Evolutionary conservation across 53 echinoderm and acorn worm genomes (phyloP).

Genomic region (Luidia sarsii): DNA sequence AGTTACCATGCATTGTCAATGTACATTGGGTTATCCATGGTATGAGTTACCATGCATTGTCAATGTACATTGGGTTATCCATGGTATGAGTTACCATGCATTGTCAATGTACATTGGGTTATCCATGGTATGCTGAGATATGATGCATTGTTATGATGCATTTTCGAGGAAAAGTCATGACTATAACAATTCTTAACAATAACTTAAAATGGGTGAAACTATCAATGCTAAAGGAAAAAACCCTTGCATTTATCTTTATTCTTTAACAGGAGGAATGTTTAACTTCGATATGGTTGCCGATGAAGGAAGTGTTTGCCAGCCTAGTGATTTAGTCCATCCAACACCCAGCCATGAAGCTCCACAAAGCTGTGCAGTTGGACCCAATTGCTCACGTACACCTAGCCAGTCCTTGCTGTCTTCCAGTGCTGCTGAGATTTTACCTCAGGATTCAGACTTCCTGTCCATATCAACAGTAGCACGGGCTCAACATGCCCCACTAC

Average conservation of each 20-base stretch:
- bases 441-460: conserved; percentile 52
- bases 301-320: conserved; percentile 20
- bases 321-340: neutral
- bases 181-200: too few species aligned
- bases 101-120: too few species aligned
- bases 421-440: conserved; percentile 2
- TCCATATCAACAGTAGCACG: conserved; percentile 60
- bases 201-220: too few species aligned
- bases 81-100: too few species aligned
- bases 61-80: too few species aligned
- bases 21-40: too few species aligned
- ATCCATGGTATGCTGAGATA: too few species aligned
- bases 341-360: neutral
- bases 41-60: too few species aligned
- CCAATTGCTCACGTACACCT: conserved; percentile 26
- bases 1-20: too few species aligned
- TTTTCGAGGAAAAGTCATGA: too few species aligned
- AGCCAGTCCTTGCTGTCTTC: conserved; percentile 29
- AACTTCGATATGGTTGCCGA: conserved; percentile 74
- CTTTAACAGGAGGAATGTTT: conserved; percentile 63
- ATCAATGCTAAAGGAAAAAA: too few species aligned
- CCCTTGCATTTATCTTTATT: neutral
- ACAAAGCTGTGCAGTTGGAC: neutral
- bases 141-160: too few species aligned
- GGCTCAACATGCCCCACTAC: conserved; percentile 33